Percentiles rank a stretch among this genome's conserved stretches.
phyloP scores from a whole-genome alignment of 1,140 invertebrate species.

The Latrodectus geometricus region DNA sequence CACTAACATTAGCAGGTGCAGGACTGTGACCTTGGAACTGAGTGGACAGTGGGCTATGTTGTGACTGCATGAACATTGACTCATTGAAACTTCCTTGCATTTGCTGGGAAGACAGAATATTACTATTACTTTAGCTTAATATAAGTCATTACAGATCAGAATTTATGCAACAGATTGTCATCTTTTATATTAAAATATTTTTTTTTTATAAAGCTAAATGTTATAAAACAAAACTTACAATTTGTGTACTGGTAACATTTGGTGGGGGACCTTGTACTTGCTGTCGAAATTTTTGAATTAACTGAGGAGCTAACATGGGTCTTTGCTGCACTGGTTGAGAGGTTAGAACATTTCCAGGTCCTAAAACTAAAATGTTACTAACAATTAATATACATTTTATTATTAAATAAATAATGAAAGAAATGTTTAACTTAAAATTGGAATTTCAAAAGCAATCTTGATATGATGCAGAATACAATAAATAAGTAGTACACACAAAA shows the following conservation, averaged over 20 bases:
- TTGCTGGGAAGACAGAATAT: slow-evolving; percentile 40
- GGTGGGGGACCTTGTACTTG: slow-evolving; percentile 51
- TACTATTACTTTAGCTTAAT: neutral
- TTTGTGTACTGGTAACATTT: slow-evolving; percentile 52
- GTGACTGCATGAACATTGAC: slow-evolving; percentile 48
- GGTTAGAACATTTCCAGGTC: slow-evolving; percentile 29
- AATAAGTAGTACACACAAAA: too few species aligned
- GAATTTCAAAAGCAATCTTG: too few species aligned
- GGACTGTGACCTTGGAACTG: slow-evolving; percentile 62
- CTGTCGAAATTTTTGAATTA: slow-evolving; percentile 35
- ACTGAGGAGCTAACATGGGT: slow-evolving; percentile 47
- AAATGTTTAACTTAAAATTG: too few species aligned
- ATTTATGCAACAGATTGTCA: too few species aligned
- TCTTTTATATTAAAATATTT: too few species aligned
- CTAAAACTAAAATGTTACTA: slow-evolving; percentile 55
- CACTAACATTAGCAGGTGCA: slow-evolving; percentile 44
- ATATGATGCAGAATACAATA: too few species aligned
- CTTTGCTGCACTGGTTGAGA: slow-evolving; percentile 26
- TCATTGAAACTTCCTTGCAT: slow-evolving; percentile 60
- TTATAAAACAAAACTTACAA: slow-evolving; percentile 37
- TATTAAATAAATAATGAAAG: too few species aligned
- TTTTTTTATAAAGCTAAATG: too few species aligned
- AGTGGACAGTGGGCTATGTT: slow-evolving; percentile 52
- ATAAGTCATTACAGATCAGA: too few species aligned
- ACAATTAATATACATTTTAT: neutral